Percentiles rank a stretch among this genome's conserved stretches.
These are phyloP conservation scores for Lepilemur ruficaudatus DNA, from an alignment of 2,797 vertebrate species.

Conservation along the genomic window DNA sequence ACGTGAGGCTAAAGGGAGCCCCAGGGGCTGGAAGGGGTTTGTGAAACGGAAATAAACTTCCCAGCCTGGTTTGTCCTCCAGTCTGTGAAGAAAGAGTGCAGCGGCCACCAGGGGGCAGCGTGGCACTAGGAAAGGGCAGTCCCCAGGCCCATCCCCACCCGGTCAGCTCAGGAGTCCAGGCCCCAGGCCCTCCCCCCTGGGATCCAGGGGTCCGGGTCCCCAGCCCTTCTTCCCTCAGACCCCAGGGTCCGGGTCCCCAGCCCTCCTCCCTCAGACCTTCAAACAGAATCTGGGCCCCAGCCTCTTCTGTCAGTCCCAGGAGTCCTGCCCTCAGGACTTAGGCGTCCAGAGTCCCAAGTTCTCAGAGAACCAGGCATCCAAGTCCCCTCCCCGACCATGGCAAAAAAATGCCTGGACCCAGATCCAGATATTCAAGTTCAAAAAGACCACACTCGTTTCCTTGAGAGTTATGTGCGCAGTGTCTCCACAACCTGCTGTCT, in stretches of 20 bases:
- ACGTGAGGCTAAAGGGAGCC: background rate
- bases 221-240: background rate
- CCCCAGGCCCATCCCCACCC: background rate
- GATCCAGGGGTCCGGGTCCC: accelerated
- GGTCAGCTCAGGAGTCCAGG: background rate
- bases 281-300: background rate
- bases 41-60: slow-evolving; percentile 44
- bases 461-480: background rate
- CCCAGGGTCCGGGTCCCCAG: too few species aligned
- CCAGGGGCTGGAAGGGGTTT: background rate
- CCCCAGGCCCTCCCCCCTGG: background rate
- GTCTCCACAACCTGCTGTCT: background rate
- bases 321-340: background rate
- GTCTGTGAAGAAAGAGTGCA: background rate
- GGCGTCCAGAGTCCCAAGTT: background rate
- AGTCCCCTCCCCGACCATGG: background rate
- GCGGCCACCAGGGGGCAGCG: slow-evolving; percentile 12
- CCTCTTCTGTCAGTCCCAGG: too few species aligned
- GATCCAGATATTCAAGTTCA: background rate
- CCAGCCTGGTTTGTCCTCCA: background rate
- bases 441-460: background rate
- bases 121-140: background rate
- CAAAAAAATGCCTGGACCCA: background rate
- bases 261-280: background rate
- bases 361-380: background rate